Base-by-base conservation (phyloP, 1,140 invertebrate species). In the Hormaphis cornu region DNA sequence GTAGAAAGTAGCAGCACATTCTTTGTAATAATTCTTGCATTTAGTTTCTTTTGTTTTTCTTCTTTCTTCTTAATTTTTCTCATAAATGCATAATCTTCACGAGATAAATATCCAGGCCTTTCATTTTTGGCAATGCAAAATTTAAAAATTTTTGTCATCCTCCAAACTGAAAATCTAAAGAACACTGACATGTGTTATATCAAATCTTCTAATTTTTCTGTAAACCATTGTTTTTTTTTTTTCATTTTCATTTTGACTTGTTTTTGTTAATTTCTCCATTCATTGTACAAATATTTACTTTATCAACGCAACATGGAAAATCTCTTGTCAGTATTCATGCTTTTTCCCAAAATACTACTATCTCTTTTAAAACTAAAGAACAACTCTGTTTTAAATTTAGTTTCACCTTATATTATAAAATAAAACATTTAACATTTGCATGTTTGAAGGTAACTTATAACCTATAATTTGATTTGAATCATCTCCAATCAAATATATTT, bases 121-220 rank as follows among this genome's bases (percentile, higher is more conserved):
- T 24, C 26, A 37, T 33, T 50, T 69, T 50, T 48, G 7, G 1
- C 40, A 3, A 44, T 63, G 59, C 20, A 22, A 33, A 52, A 22
- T 26, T 35, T n/a, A 35, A 69, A 69, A 35, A 20, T 2, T 28
- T 30, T n/a, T 18, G 1, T 69, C 46, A 0, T 69, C 44, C 12
- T 52, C 16, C 6, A 50, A 20, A 70, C 1, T 54, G 8, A 73
- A 73, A 42, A 72, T 26, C 10, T 72, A 33, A 2, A 75, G 35
- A 58, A 72, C 69, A 72, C 74, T 70, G 53, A 70, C 70, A 71
- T 74, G 72, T 53, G 73, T 56, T 56, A 75, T 74, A 70, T 74
- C 74, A 75, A 72, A 61, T 74, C 69, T 16, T 75, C 40, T 18
- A 73, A 37, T 42, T 66, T 70, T 40, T 70, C 40, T 35, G 42